Conservation (phyloP, 2,113 vertebrate genomes). For the Meriones unguiculatus region DNA sequence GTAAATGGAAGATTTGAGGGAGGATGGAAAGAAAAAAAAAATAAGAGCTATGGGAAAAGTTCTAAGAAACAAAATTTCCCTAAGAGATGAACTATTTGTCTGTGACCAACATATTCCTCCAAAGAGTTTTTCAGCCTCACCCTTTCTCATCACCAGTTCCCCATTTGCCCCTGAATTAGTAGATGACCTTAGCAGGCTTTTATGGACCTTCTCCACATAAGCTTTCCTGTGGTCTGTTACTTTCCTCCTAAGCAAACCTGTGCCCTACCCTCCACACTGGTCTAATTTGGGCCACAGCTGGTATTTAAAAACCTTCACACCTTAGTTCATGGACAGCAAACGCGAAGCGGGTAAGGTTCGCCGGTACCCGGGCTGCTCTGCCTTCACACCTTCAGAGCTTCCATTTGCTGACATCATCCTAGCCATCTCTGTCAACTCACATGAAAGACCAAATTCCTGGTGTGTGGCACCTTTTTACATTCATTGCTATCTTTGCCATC, state of each 20-base stretch:
- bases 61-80: not conserved
- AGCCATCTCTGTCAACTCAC: not conserved
- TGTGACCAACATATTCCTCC: not conserved
- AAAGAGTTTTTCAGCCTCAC: not conserved
- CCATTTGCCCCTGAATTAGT: not conserved
- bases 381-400: accelerated
- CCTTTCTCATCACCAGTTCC: not conserved
- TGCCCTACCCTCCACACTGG: not conserved
- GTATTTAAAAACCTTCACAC: not conserved
- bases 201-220: not conserved
- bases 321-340: not conserved
- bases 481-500: not conserved
- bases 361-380: not conserved
- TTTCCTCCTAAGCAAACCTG: not conserved
- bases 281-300: not conserved
- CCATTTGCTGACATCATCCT: not conserved
- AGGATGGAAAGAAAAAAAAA: not conserved
- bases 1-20: no score
- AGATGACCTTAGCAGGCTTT: not conserved
- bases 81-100: not conserved
- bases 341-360: not conserved
- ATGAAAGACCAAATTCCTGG: not conserved
- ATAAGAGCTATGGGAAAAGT: not conserved
- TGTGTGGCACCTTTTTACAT: not conserved
- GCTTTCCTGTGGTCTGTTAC: not conserved